Conservation (phyloP, 2,797 vertebrate species). For the Craterocephalus amniculus region DNA sequence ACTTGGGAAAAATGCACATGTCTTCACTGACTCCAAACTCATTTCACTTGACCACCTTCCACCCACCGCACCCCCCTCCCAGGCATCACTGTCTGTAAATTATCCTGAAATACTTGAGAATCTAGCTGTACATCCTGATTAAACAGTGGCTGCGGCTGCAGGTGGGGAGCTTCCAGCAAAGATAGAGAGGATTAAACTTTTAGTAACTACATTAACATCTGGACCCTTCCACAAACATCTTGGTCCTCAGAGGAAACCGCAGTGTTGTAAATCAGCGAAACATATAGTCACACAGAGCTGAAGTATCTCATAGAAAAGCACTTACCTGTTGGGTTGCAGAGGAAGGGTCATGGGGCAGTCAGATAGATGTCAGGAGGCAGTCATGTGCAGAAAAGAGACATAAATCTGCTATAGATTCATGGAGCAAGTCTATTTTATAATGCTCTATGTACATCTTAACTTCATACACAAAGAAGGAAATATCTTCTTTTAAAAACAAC, state of each 20-base stretch:
- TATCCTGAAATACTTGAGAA: constrained; percentile 14
- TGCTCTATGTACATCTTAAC: background rate
- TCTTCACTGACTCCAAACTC: background rate
- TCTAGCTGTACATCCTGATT: constrained; percentile 8
- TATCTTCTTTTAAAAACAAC: no score
- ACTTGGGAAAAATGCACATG: constrained; percentile 16
- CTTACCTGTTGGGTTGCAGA: constrained; percentile 70
- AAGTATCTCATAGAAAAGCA: constrained; percentile 32
- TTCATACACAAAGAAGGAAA: background rate
- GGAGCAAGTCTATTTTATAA: background rate
- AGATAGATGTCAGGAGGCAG: background rate
- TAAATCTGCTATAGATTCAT: constrained; percentile 5
- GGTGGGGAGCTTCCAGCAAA: constrained; percentile 2
- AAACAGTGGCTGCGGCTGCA: background rate
- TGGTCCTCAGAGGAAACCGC: constrained; percentile 1
- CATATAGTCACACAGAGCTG: background rate
- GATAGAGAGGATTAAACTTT: constrained; percentile 16
- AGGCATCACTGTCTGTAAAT: constrained; percentile 13
- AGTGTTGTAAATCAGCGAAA: constrained; percentile 15
- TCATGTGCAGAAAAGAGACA: constrained; percentile 55
- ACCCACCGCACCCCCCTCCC: constrained; percentile 11
- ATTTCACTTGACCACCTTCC: constrained; percentile 23
- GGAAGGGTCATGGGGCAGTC: constrained; percentile 12
- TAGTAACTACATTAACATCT: constrained; percentile 20
- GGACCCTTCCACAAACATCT: constrained; percentile 2